Evolutionary conservation across 2,888 invertebrate species (phyloP).

Genomic region (Artemia sinica): DNA sequence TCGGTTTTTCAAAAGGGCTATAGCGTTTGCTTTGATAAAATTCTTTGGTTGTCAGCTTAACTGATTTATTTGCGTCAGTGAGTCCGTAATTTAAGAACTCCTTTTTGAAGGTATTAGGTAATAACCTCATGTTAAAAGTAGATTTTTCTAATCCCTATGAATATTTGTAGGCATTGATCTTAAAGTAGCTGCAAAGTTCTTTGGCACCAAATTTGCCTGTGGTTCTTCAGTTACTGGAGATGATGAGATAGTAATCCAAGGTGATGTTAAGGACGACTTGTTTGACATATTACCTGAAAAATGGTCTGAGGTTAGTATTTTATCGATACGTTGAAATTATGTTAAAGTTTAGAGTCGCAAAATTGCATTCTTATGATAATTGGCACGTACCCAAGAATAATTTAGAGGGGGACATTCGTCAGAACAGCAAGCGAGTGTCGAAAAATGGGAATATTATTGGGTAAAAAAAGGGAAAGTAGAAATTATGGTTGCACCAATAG

Average conservation of each 20-base stretch:
- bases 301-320: slow-evolving; percentile 63
- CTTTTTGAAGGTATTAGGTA: too few relatives aligned
- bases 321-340: slow-evolving; percentile 14
- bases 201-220: slow-evolving; percentile 93
- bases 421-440: too few relatives aligned
- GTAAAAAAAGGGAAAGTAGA: too few relatives aligned
- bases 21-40: too few relatives aligned
- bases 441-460: too few relatives aligned
- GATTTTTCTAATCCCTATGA: too few relatives aligned
- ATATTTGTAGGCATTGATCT: slow-evolving; percentile 64
- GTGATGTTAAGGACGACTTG: slow-evolving; percentile 93
- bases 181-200: slow-evolving; percentile 92
- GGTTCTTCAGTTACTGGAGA: slow-evolving; percentile 97
- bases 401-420: not conserved
- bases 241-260: slow-evolving; percentile 98
- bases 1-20: too few relatives aligned
- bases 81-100: too few relatives aligned
- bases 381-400: not conserved
- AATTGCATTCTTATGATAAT: slow-evolving; percentile 15
- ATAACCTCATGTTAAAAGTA: too few relatives aligned
- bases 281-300: slow-evolving; percentile 96
- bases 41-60: too few relatives aligned
- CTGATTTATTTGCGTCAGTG: too few relatives aligned
- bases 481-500: too few relatives aligned
- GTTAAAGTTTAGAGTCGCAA: not conserved